Base-by-base conservation (phyloP, 2,113 vertebrate species). In the Hypocryptadius cinnamomeus region DNA sequence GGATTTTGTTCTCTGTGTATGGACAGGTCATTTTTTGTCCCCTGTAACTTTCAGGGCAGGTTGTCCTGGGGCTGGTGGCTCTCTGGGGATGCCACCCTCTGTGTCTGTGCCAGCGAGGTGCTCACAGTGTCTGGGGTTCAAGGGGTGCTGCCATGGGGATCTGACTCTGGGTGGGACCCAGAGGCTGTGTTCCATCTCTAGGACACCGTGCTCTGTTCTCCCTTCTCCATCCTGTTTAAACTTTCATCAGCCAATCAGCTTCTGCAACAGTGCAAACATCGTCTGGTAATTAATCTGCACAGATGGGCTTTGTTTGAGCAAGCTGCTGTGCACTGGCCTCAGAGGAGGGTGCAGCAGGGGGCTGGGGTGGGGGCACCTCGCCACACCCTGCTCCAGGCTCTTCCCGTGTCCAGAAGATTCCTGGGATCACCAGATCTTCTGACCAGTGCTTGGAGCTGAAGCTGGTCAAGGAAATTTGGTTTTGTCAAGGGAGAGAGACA, bases 271-370 rank as follows among this genome's bases (percentile, higher is more conserved):
- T 90, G 70, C 80, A 89, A 96, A 95, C 59, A 47, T 60, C 4
- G 3, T 72, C 85, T 66, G 85, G 42, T 72, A 91, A 93, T 94
- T 64, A 59, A 59, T 22, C 39, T 35, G 79, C 39, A 81, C 94
- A 94, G 92, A 94, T 89, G 94, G 91, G 84, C 61, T 94, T 91
- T 94, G 69, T 96, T 96, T 96, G 92, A 88, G 69, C 79, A 95
- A 79, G 88, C 50, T 72, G 79, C 6, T 35, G 68, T 28, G 64
- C 37, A 13, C 11, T 0, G 2, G 50, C 54, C 1, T 2, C 40
- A 54, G 74, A 77, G 77, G 19, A 85, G 12, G 47, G 63, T 60
- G 71, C 40, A 50, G 44, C 16, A 11, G 53, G 44, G 66, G 47
- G 23, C 39, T 77, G 82, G 54, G 73, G 27, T 86, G 73, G 77